Evolutionary conservation across 2,888 invertebrate species (phyloP), one percentile per base, ranked within the genome.

Genomic region (Lasiommata megera): DNA sequence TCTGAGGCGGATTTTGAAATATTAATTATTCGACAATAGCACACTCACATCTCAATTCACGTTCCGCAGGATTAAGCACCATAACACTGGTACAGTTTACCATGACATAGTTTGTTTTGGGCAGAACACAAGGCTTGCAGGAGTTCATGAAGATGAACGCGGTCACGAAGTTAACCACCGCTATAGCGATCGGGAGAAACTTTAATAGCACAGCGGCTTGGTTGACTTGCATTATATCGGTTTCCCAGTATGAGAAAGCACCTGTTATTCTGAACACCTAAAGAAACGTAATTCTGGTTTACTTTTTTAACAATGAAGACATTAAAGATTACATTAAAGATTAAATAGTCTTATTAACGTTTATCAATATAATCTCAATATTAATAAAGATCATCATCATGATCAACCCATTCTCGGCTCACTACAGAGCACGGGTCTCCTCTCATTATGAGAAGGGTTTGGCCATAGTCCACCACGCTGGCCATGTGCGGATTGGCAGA

Each of bases 261-360:
- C 83, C 80, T 12, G 76, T 79, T 69, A 88, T 73, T 72, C 88
- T 78, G 14, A 82, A 75, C 54, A 88, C 80, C 89, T 89, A 65
- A 17, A 46, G 46, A 34, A 34, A 31, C 18, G 43, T 23, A 17
- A 16, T 29, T 16, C 41, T 41, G 29, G 41, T n/a, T n/a, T n/a
- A n/a, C n/a, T n/a, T n/a, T n/a, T n/a, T n/a, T n/a, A n/a, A n/a
- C n/a, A n/a, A n/a, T n/a, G n/a, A n/a, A n/a, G n/a, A n/a, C n/a
- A n/a, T n/a, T n/a, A n/a, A n/a, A n/a, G n/a, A n/a, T n/a, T n/a
- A n/a, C n/a, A n/a, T n/a, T n/a, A n/a, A n/a, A n/a, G n/a, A n/a
- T n/a, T n/a, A n/a, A n/a, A n/a, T n/a, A n/a, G n/a, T n/a, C n/a
- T n/a, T n/a, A n/a, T n/a, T n/a, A n/a, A n/a, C n/a, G n/a, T n/a